phyloP scores from a whole-genome alignment of 2,113 vertebrate genomes.

The Haemorhous mexicanus region DNA sequence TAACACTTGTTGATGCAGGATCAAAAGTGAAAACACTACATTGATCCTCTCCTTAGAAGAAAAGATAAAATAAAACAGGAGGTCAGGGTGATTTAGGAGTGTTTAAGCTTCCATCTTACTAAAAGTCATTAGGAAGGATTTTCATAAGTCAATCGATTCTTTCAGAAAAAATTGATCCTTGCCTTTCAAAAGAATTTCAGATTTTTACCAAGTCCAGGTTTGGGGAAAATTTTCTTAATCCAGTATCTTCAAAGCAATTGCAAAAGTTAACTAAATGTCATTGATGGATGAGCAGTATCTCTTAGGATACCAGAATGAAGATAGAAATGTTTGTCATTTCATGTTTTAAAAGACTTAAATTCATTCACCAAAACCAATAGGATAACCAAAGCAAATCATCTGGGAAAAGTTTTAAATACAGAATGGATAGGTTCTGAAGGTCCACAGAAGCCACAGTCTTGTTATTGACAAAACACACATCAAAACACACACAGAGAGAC shows the following conservation, averaged over 20 bases:
- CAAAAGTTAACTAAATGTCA: background rate
- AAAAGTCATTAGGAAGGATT: background rate
- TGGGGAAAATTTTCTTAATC: background rate
- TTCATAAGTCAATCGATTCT: background rate
- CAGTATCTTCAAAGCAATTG: background rate
- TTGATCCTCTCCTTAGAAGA: background rate
- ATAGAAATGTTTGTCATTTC: background rate
- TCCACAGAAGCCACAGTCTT: background rate
- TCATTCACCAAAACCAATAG: background rate
- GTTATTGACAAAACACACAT: background rate
- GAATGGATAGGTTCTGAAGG: background rate
- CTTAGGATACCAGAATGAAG: background rate
- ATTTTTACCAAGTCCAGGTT: background rate
- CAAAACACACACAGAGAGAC: background rate
- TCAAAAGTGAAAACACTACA: background rate
- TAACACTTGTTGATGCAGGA: background rate
- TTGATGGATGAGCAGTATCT: background rate
- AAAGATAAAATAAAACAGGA: background rate
- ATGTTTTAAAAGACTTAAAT: background rate
- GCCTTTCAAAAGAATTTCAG: background rate
- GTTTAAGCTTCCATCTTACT: background rate
- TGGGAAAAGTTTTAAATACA: background rate
- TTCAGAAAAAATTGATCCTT: background rate
- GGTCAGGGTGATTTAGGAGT: background rate
- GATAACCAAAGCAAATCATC: background rate